phyloP scores from a whole-genome alignment of 2,113 vertebrate genomes.

The Coregonus clupeaformis region DNA sequence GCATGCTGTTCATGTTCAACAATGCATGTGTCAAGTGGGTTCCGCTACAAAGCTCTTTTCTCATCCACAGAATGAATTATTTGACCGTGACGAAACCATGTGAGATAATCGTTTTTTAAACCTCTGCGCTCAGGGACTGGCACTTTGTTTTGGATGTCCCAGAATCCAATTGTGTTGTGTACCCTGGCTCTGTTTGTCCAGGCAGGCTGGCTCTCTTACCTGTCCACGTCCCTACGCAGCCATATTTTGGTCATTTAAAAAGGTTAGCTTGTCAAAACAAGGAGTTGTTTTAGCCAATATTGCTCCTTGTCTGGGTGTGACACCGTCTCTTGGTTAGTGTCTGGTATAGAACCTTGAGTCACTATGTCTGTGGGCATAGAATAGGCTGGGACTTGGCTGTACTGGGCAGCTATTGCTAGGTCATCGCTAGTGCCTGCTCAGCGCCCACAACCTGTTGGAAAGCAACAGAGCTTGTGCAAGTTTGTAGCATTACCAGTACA shows the following conservation, averaged over 20 bases:
- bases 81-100: too few species aligned
- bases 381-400: background rate
- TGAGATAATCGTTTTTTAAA: too few species aligned
- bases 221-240: too few species aligned
- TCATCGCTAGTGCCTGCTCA: background rate
- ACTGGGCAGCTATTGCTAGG: background rate
- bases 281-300: background rate
- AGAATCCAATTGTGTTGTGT: background rate
- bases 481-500: too few species aligned
- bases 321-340: slow-evolving; percentile 19
- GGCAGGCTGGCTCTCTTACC: too few species aligned
- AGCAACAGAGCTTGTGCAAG: slow-evolving; percentile 4
- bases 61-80: too few species aligned
- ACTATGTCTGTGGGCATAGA: slow-evolving; percentile 30
- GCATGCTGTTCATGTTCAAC: too few species aligned
- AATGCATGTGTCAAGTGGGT: background rate
- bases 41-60: too few species aligned
- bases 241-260: background rate
- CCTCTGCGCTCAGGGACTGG: too few species aligned
- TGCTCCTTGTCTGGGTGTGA: slow-evolving; percentile 3
- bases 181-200: background rate
- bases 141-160: too few species aligned
- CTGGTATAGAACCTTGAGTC: background rate
- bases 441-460: slow-evolving; percentile 32
- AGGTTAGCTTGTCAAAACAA: background rate